phyloP scores from a whole-genome alignment of 2,888 invertebrate species.

The Automeris io region DNA sequence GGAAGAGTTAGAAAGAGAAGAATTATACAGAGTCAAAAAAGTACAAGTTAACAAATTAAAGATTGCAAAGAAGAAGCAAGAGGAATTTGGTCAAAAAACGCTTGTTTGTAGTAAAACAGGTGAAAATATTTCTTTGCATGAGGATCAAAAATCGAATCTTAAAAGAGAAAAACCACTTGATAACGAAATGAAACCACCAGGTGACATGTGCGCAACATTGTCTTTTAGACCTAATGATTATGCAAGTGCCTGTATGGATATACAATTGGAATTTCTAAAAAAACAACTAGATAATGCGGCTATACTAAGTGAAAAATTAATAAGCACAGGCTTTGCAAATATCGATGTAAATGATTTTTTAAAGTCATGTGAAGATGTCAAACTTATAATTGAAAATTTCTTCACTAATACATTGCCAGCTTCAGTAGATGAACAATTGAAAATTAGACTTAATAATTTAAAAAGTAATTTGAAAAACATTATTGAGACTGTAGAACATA shows the following conservation, averaged over 20 bases:
- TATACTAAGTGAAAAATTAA: constrained; percentile 19
- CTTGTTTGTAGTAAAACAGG: constrained; percentile 14
- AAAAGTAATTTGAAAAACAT: constrained; percentile 23
- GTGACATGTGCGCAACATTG: neutral
- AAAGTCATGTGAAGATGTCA: constrained; percentile 23
- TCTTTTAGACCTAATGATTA: neutral
- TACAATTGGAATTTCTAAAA: constrained; percentile 20
- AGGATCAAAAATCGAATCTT: neutral
- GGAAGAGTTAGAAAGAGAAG: constrained; percentile 38
- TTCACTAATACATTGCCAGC: constrained; percentile 9
- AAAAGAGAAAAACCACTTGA: neutral
- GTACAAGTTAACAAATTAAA: constrained; percentile 23
- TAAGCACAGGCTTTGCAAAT: constrained; percentile 18
- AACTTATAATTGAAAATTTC: constrained; percentile 17
- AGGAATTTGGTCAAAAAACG: constrained; percentile 3
- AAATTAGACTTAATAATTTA: constrained; percentile 19
- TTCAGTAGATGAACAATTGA: constrained; percentile 11
- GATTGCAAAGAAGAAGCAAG: too few species aligned
- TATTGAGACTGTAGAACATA: constrained; percentile 21
- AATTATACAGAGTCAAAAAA: constrained; percentile 33
- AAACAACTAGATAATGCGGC: constrained; percentile 22
- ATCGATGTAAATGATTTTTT: constrained; percentile 21
- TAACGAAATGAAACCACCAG: neutral
- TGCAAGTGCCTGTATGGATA: constrained; percentile 3
- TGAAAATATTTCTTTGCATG: neutral